phyloP scores from a whole-genome alignment of 2,113 vertebrate genomes.

The Athene noctua region DNA sequence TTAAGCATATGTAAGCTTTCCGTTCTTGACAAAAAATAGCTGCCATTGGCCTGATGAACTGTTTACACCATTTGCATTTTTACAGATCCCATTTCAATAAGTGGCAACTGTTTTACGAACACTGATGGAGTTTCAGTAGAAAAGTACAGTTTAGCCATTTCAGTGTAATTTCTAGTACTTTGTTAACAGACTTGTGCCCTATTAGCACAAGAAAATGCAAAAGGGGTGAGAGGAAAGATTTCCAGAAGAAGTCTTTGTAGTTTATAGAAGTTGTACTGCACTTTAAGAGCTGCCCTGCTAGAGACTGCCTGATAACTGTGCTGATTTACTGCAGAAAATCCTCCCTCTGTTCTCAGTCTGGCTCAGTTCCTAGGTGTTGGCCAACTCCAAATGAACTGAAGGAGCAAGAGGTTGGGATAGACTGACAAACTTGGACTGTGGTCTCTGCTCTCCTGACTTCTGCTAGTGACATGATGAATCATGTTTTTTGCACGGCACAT shows the following conservation, averaged over 20 bases:
- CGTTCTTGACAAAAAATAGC: background rate
- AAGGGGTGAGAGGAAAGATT: background rate
- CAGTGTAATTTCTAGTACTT: background rate
- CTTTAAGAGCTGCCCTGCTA: background rate
- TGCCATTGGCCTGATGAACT: background rate
- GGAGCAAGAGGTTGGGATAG: background rate
- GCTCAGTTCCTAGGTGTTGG: background rate
- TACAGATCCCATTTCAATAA: background rate
- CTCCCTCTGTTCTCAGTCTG: background rate
- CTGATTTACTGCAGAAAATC: background rate
- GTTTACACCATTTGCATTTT: background rate
- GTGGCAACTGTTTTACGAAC: background rate
- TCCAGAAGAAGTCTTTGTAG: background rate
- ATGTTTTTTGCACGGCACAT: background rate
- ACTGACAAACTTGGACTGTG: background rate
- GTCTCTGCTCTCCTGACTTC: background rate
- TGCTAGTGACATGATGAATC: background rate
- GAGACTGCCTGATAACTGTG: background rate
- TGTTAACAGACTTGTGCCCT: background rate
- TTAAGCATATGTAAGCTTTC: background rate
- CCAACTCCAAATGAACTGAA: background rate
- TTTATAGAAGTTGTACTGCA: background rate
- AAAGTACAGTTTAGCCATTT: background rate
- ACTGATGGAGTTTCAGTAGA: background rate
- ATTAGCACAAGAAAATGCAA: background rate